phyloP scores from a whole-genome alignment of 2,888 invertebrate genomes.

The Sinohyriopsis cumingii region DNA sequence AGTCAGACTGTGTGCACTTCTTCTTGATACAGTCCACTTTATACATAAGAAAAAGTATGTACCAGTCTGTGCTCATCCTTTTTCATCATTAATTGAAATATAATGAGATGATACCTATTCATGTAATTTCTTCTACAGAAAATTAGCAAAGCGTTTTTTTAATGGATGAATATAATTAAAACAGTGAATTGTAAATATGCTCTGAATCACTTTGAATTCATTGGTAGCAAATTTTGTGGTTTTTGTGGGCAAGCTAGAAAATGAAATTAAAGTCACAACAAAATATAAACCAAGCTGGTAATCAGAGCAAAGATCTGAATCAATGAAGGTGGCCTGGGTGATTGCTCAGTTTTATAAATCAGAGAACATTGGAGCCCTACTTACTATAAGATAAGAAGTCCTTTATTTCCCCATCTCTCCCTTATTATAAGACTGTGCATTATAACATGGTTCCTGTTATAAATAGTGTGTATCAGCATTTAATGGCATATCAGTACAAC shows the following conservation, averaged over 20 bases:
- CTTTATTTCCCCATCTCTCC: no score
- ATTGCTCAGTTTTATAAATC: no score
- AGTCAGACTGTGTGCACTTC: slow-evolving; percentile 43
- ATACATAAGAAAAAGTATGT: slow-evolving; percentile 42
- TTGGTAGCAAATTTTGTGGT: not conserved
- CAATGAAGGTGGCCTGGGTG: no score
- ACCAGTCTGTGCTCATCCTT: not conserved
- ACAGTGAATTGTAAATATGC: slow-evolving; percentile 21
- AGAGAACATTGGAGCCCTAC: no score
- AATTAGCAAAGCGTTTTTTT: slow-evolving; percentile 12
- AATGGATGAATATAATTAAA: slow-evolving; percentile 20
- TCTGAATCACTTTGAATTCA: slow-evolving; percentile 5
- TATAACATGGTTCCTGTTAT: no score
- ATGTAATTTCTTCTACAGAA: slow-evolving; percentile 15
- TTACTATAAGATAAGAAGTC: no score
- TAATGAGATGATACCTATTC: slow-evolving; percentile 1
- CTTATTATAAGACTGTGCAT: no score
- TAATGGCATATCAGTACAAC: no score
- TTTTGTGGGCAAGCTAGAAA: slow-evolving; percentile 1
- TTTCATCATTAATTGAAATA: slow-evolving; percentile 3
- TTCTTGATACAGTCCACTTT: slow-evolving; percentile 38
- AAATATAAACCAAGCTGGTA: not conserved
- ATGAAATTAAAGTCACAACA: not conserved
- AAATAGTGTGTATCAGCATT: no score
- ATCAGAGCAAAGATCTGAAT: no score